Evolutionary conservation across 30 jellyfish, hydroid and myxozoan species (phyloP), one percentile per base, ranked within the genome.

Genomic region (Cassiopea xamachana): DNA sequence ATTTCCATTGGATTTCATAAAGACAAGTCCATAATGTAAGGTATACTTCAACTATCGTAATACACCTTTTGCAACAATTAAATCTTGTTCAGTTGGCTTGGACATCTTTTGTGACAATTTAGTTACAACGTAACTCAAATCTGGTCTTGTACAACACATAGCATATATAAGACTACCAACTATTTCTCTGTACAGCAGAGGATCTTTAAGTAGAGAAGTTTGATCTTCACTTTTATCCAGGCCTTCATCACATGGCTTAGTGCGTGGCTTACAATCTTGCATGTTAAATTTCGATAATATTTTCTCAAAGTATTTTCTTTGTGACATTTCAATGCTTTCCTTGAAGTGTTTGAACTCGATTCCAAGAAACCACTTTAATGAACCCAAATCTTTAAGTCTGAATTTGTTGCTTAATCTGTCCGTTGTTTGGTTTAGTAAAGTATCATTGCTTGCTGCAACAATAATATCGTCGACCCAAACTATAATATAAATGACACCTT

Each of bases 391-490:
- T 72, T 81, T 89, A 93, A 89, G 80, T 46, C 71, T 71, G 73
- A 89, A 89, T 49, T 69, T 46, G 43, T 48, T 7, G 1, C 74
- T 45, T 74, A 89, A 50, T 15, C 64, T 80, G 69, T 39, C 7
- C 79, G 0, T 89, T 59, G 43, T 55, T 7, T 88, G 62, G 59
- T 47, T 60, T 69, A 80, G 46, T 15, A 61, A 45, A 47, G 80
- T 46, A 49, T 49, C 44, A 72, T 19, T 46, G 89, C 46, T 75
- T 68, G 94, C n/a, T 19, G 96, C 96, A 46, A 81, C 19, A 10
- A 89, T 80, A 60, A 89, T 81, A 75, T 89, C 93, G 81, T 89
- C 93, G 39, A 89, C 96, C 96, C 93, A 89, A 16, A 71, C 78
- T 1, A 89, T 49, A 48, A 61, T 17, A 16, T 17, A 15, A 27